Percentiles rank a stretch among this genome's conserved stretches.
phyloP scores from a whole-genome alignment of 1,140 invertebrate species.

The Sesamia nonagrioides region DNA sequence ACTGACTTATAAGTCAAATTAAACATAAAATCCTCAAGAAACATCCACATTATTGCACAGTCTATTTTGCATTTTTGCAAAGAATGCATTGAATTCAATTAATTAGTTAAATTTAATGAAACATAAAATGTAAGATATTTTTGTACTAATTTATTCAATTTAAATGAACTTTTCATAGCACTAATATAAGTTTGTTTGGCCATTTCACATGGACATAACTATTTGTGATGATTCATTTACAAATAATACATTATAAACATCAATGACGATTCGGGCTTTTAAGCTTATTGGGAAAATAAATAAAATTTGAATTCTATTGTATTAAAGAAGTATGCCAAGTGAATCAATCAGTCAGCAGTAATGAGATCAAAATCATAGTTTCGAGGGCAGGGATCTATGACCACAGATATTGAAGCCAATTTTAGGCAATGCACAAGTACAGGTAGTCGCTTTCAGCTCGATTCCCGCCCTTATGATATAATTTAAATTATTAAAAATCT shows the following conservation, averaged over 20 bases:
- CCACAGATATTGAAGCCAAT: not conserved
- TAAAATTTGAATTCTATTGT: conserved; percentile 56
- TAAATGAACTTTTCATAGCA: conserved; percentile 60
- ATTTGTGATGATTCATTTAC: conserved; percentile 62
- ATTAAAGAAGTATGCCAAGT: conserved; percentile 69
- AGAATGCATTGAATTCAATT: conserved; percentile 59
- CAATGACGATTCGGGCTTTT: conserved; percentile 34
- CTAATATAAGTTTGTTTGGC: conserved; percentile 53
- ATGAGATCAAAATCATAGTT: conserved; percentile 74
- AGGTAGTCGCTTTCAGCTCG: not conserved
- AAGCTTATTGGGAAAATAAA: conserved; percentile 53
- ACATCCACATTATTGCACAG: conserved; percentile 73
- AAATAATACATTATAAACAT: conserved; percentile 42
- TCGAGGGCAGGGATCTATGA: not conserved
- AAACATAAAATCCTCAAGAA: conserved; percentile 51
- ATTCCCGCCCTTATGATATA: conserved; percentile 22
- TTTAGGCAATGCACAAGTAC: not conserved
- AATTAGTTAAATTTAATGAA: conserved; percentile 61
- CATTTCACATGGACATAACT: conserved; percentile 52
- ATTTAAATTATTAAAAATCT: conserved; percentile 35
- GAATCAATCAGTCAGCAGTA: conserved; percentile 65
- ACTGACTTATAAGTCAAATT: conserved; percentile 48
- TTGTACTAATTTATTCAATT: conserved; percentile 83
- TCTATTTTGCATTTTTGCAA: conserved; percentile 62
- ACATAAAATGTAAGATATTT: conserved; percentile 66